Conservation (phyloP, 2,888 invertebrate genomes). For the Patella depressa region DNA sequence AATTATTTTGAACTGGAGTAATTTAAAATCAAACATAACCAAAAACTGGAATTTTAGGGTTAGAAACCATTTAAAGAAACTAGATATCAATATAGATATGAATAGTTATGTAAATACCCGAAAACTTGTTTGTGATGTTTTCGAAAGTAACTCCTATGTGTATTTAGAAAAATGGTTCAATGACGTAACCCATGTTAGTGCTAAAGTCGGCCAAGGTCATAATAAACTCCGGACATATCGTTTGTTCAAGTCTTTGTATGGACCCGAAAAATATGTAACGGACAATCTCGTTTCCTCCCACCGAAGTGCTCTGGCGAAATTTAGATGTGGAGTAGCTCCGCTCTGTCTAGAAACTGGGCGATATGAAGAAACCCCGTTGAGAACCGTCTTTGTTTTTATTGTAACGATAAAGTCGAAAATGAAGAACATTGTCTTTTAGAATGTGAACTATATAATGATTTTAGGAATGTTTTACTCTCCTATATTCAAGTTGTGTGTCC, state of each 20-base stretch:
- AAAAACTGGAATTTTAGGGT: neutral
- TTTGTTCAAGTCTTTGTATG: neutral
- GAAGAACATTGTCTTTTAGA: neutral
- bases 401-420: neutral
- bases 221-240: neutral
- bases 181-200: neutral
- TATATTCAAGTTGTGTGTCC: neutral
- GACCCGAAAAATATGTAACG: neutral
- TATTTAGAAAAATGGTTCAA: neutral
- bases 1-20: neutral
- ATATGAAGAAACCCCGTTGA: neutral
- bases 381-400: neutral
- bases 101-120: neutral
- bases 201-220: neutral
- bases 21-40: neutral
- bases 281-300: neutral
- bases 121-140: neutral
- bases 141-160: neutral
- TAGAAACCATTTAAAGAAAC: neutral
- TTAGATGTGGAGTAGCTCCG: conserved; percentile 1
- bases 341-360: neutral
- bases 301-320: neutral
- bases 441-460: neutral
- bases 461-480: neutral
- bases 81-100: neutral